These are phyloP conservation scores for Orthonychiurus folsomi DNA, from an alignment of 2,888 invertebrate species.

Conservation along the genomic window DNA sequence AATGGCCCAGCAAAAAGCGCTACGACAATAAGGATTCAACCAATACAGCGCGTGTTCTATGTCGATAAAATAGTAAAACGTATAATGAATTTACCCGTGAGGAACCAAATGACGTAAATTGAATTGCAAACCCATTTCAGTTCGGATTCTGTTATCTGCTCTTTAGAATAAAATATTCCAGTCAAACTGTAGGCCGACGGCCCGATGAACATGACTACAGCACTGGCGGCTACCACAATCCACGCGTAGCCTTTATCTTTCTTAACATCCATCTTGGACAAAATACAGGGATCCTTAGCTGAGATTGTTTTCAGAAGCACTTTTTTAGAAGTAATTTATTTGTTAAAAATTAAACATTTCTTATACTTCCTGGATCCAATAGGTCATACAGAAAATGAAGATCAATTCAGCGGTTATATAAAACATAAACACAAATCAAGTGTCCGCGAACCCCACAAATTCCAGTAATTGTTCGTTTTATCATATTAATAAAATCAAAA, in stretches of 20 bases:
- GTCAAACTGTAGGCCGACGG: constrained; percentile 27
- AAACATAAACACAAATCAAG: too few species aligned
- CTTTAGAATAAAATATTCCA: constrained; percentile 23
- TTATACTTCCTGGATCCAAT: too few species aligned
- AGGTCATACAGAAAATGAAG: too few species aligned
- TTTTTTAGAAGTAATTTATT: too few species aligned
- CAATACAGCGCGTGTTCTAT: background rate
- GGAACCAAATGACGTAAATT: constrained; percentile 25
- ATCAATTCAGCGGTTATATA: too few species aligned
- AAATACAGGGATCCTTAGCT: background rate
- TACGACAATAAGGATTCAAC: background rate
- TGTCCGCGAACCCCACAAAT: too few species aligned
- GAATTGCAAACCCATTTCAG: constrained; percentile 28
- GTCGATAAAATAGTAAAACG: background rate
- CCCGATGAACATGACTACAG: constrained; percentile 30
- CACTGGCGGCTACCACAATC: constrained; percentile 33
- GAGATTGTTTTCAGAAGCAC: too few species aligned
- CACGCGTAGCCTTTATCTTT: constrained; percentile 34
- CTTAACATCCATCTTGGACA: constrained; percentile 18
- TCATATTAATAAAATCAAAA: too few species aligned
- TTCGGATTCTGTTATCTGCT: constrained; percentile 10
- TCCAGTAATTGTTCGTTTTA: too few species aligned
- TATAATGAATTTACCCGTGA: constrained; percentile 22
- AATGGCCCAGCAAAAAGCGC: constrained; percentile 18
- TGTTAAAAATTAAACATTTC: too few species aligned